phyloP scores from a whole-genome alignment of 2,888 invertebrate species.

The Hofmannophila pseudospretella region DNA sequence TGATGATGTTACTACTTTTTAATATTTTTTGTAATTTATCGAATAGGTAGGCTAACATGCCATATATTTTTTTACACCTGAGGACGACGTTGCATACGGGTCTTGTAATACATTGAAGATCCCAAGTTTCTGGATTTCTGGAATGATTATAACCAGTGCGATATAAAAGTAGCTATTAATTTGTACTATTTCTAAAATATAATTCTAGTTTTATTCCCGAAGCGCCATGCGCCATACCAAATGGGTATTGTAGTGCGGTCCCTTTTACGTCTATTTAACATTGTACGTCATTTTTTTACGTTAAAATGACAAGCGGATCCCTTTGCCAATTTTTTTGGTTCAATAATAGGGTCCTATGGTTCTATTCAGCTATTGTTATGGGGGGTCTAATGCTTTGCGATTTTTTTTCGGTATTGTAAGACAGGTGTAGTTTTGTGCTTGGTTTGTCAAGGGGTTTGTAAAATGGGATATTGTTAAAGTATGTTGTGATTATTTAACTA shows the following conservation, averaged over 20 bases:
- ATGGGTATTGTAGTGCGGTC: slow-evolving; percentile 14
- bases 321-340: slow-evolving; percentile 53
- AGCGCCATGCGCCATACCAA: slow-evolving; percentile 15
- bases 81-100: no score
- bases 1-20: no score
- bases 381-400: slow-evolving; percentile 53
- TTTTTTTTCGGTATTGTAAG: slow-evolving; percentile 35
- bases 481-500: slow-evolving; percentile 3
- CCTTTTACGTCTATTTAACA: slow-evolving; percentile 32
- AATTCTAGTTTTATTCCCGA: no score
- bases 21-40: no score
- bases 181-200: no score
- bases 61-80: no score
- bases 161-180: no score
- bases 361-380: slow-evolving; percentile 47
- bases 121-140: no score
- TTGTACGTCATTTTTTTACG: slow-evolving; percentile 52
- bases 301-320: slow-evolving; percentile 45
- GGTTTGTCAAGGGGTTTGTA: background rate
- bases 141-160: no score
- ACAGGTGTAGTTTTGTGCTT: slow-evolving; percentile 44
- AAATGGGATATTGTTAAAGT: background rate
- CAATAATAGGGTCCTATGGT: slow-evolving; percentile 33
- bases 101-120: no score
- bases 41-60: no score